Evolutionary conservation across 2,888 invertebrate genomes (phyloP), one percentile per base, ranked within the genome.

Genomic region (Cremastinae sp.): DNA sequence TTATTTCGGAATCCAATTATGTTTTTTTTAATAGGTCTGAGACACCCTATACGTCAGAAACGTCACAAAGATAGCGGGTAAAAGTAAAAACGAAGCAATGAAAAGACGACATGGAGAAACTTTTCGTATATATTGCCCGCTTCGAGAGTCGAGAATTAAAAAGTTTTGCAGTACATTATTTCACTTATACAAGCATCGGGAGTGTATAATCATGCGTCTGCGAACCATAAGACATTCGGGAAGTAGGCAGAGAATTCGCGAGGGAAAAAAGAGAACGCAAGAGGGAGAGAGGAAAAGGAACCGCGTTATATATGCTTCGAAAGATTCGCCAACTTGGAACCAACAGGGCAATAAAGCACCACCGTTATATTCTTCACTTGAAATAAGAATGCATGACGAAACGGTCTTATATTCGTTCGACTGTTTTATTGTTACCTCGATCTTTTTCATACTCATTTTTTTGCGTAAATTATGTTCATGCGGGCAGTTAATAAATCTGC

Each of bases 191-290:
- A 66, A 71, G 74, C 62, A 65, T 45, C 22, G 37, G 49, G 47
- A 14, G 28, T 5, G 14, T 64, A 56, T 75, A 75, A 75, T 75
- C 59, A 75, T 62, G 75, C 56, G 49, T 41, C 71, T 65, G 49
- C 47, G 64, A 43, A 37, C 28, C 65, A 20, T 49, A 68, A 58
- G 35, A 56, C 22, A 58, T 45, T n/a, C 49, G 20, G 28, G 51
- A n/a, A 53, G 70, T 39, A 47, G 16, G 47, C 12, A 28, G 37
- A 69, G 49, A 71, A 49, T 51, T 12, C 51, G 22, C 28, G 61
- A 20, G 37, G 61, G 58, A 56, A 10, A 55, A 22, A 39, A 58
- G 37, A 51, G 12, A 39, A 22, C 64, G 61, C 39, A 35, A 43
- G 39, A 61, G 58, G 51, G 61, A 62, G 37, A 18, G 39, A 51